phyloP scores from a whole-genome alignment of 2,113 vertebrate species.

The Bolborhynchus lineola region DNA sequence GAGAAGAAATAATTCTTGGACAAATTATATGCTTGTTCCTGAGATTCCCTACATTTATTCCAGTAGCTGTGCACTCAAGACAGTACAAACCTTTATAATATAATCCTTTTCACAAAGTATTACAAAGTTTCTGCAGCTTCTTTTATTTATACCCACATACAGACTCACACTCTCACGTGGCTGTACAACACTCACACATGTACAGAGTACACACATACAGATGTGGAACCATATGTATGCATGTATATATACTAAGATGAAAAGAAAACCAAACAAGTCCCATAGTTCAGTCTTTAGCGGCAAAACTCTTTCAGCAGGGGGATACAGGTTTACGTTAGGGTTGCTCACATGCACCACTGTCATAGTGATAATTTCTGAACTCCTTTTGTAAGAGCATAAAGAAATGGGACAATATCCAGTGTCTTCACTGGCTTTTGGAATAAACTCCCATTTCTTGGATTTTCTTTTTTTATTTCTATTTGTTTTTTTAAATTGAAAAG shows the following conservation, averaged over 20 bases:
- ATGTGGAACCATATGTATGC: constrained; percentile 64
- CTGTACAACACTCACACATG: constrained; percentile 78
- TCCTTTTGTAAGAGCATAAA: not conserved
- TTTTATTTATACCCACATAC: constrained; percentile 71
- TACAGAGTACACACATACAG: constrained; percentile 73
- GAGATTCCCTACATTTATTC: constrained; percentile 93
- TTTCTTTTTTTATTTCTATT: not conserved
- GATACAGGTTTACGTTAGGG: constrained; percentile 15
- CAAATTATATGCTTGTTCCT: constrained; percentile 91
- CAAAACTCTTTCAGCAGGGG: constrained; percentile 59
- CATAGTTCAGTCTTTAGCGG: constrained; percentile 69
- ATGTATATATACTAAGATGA: constrained; percentile 62
- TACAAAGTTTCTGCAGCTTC: constrained; percentile 93
- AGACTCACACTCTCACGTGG: constrained; percentile 73
- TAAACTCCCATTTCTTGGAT: not conserved
- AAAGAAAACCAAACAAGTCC: constrained; percentile 64
- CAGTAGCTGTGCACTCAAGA: constrained; percentile 86
- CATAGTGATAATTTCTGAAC: constrained; percentile 44
- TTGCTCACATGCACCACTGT: constrained; percentile 57
- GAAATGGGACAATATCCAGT: not conserved
- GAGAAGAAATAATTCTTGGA: constrained; percentile 85
- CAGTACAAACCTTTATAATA: constrained; percentile 91
- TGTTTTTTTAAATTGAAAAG: not conserved
- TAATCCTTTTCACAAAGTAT: constrained; percentile 87
- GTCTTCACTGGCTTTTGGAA: not conserved